phyloP scores from a whole-genome alignment of 92 coral and sea anemone genomes.

The Parazoanthus swiftii region DNA sequence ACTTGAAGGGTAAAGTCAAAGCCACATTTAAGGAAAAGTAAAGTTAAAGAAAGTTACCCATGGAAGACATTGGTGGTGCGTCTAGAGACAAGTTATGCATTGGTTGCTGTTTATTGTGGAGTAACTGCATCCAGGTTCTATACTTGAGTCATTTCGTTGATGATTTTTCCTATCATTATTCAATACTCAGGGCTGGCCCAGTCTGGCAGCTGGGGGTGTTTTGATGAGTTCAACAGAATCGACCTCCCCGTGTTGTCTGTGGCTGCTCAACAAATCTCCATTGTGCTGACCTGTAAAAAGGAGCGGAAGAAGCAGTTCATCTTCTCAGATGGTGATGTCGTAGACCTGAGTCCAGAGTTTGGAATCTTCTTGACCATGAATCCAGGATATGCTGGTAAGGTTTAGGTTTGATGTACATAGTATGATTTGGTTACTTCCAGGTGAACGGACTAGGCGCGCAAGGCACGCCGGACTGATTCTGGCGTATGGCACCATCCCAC shows the following conservation, averaged over 20 bases:
- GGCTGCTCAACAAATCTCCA: constrained; percentile 91
- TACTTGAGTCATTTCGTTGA: background rate
- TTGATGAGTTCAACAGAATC: constrained; percentile 90
- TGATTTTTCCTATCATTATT: background rate
- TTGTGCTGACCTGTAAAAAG: constrained; percentile 78
- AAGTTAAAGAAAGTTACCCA: too few species aligned
- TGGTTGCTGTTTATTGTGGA: too few species aligned
- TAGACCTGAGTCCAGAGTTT: constrained; percentile 81
- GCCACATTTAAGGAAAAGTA: too few species aligned
- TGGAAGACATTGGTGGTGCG: too few species aligned
- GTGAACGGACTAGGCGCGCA: too few species aligned
- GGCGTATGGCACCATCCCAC: too few species aligned
- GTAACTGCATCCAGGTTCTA: too few species aligned
- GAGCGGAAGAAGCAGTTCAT: constrained; percentile 87
- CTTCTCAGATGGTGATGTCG: constrained; percentile 89
- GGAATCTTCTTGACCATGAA: constrained; percentile 64
- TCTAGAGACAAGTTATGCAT: too few species aligned
- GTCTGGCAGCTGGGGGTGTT: constrained; percentile 96
- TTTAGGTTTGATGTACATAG: too few species aligned
- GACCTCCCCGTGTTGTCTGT: constrained; percentile 87
- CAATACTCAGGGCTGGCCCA: constrained; percentile 72
- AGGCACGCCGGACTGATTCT: too few species aligned
- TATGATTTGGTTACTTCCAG: too few species aligned
- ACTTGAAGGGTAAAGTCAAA: too few species aligned
- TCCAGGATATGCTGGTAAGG: constrained; percentile 42